phyloP scores from a whole-genome alignment of 1,140 invertebrate genomes.

The Laupala kohalensis region DNA sequence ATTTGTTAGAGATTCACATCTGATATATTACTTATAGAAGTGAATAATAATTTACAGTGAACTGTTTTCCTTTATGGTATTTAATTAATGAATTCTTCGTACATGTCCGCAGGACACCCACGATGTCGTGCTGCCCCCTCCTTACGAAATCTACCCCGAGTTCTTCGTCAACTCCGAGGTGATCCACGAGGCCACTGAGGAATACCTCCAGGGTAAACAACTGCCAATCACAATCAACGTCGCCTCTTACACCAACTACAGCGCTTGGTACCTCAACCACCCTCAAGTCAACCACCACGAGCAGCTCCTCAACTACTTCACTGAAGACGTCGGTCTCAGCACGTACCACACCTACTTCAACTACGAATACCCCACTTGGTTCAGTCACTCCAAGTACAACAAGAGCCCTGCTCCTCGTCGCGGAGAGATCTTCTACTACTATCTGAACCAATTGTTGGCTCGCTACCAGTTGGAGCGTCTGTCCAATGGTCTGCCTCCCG shows the following conservation, averaged over 20 bases:
- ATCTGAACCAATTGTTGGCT: slow-evolving; percentile 43
- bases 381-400: slow-evolving; percentile 35
- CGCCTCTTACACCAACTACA: slow-evolving; percentile 21
- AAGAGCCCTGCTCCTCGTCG: slow-evolving; percentile 34
- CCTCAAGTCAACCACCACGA: slow-evolving; percentile 30
- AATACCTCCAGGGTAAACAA: not conserved
- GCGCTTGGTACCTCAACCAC: slow-evolving; percentile 37
- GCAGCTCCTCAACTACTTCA: slow-evolving; percentile 52
- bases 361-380: slow-evolving; percentile 47
- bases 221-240: not conserved
- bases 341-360: slow-evolving; percentile 50
- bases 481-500: slow-evolving; percentile 29
- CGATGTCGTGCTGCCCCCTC: slow-evolving; percentile 42
- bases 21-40: too few relatives aligned
- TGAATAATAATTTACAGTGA: too few relatives aligned
- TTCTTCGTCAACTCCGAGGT: slow-evolving; percentile 43
- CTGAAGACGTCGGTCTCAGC: slow-evolving; percentile 58
- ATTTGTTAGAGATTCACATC: too few relatives aligned
- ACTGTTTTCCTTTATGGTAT: too few relatives aligned
- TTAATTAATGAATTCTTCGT: too few relatives aligned
- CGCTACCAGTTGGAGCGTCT: slow-evolving; percentile 56
- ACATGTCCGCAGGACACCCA: slow-evolving; percentile 40
- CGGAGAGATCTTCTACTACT: slow-evolving; percentile 47
- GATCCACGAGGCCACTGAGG: slow-evolving; percentile 40
- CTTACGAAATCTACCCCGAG: slow-evolving; percentile 54